Percentiles rank a stretch among this genome's conserved stretches.
These are phyloP conservation scores for Paracentrotus lividus DNA, from an alignment of 53 echinoderm and acorn worm species.

Conservation along the genomic window DNA sequence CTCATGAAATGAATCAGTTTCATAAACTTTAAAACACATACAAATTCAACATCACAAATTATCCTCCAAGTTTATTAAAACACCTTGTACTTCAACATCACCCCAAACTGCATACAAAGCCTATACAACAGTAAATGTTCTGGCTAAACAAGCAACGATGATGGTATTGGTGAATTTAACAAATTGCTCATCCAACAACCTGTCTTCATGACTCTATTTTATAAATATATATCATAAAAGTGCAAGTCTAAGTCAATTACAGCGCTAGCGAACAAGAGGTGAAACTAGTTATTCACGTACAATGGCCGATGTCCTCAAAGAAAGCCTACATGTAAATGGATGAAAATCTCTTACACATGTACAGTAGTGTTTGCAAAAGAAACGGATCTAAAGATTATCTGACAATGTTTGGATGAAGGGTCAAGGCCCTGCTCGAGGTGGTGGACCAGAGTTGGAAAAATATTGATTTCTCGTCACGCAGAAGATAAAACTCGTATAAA, in stretches of 20 bases:
- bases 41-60: background rate
- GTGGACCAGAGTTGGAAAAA: constrained; percentile 54
- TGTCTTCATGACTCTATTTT: background rate
- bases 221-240: background rate
- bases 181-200: background rate
- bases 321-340: background rate
- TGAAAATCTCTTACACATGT: background rate
- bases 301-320: background rate
- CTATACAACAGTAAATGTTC: background rate
- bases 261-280: background rate
- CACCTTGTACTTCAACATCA: too few species aligned
- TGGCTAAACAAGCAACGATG: background rate
- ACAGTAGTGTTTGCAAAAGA: background rate
- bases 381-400: background rate
- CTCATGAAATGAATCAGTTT: background rate
- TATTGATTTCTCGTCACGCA: constrained; percentile 50
- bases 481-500: constrained; percentile 60
- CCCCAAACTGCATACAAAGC: background rate
- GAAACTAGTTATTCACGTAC: background rate
- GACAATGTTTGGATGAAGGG: background rate
- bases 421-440: background rate
- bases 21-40: background rate
- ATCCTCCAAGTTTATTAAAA: background rate
- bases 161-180: background rate
- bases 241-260: constrained; percentile 1